Base-by-base conservation (phyloP, 2,888 invertebrate genomes). In the Spodoptera picta region DNA sequence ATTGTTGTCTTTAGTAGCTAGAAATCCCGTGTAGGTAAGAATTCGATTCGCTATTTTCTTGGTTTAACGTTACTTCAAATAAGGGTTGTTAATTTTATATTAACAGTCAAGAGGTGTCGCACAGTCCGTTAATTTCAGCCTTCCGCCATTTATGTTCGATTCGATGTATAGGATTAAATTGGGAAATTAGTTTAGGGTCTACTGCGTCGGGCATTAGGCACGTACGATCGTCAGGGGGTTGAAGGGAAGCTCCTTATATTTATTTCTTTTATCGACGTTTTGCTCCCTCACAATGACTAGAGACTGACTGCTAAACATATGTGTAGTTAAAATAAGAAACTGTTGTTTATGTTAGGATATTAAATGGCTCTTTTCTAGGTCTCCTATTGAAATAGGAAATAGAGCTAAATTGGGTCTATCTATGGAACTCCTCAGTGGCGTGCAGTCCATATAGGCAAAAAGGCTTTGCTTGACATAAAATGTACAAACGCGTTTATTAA, bases 161-260 rank as follows among this genome's bases (percentile, higher is more conserved):
- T 74, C 67, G 60, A 65, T 74, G 73, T 76, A 23, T 44, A 60
- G 74, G 76, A 83, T 83, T 83, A 84, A 71, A 78, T 70, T 75
- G 61, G 71, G 76, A 73, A 83, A 84, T 86, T 85, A 82, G 78
- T 83, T 85, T 83, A 75, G 79, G 77, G 76, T 73, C 78, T 60
- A 46, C 65, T 61, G 58, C 56, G 69, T 75, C 60, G 63, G 75
- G 65, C 63, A 72, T 75, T 71, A 57, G 74, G 63, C 83, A 84
- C 83, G 82, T 80, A 73, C 73, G 65, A 60, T 64, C 80, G 76
- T 27, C 14, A 58, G 81, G 78, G 80, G 77, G 57, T 60, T 51
- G 53, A 79, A 53, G 47, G 50, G 50, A 41, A 46, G 63, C 64
- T 55, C 45, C 65, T 48, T 64, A 60, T 56, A 69, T 69, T 69